Conservation (phyloP, 2,113 vertebrate genomes). For the Lepus europaeus region DNA sequence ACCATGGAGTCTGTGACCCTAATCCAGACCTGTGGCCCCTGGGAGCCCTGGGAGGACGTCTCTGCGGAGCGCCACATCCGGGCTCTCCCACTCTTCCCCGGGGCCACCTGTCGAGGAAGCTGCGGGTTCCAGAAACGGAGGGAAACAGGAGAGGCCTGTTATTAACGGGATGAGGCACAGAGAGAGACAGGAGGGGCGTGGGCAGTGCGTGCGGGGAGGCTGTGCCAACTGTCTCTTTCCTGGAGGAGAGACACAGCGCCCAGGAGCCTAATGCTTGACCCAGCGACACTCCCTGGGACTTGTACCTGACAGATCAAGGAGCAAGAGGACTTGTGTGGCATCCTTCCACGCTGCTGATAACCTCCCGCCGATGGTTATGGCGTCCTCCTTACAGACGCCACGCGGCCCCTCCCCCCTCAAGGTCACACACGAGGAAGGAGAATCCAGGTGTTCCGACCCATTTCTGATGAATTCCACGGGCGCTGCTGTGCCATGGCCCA, state of each 20-base stretch:
- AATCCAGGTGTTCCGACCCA: background rate
- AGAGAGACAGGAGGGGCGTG: background rate
- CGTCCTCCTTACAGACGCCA: background rate
- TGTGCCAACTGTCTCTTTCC: background rate
- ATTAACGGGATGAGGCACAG: background rate
- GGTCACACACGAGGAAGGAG: background rate
- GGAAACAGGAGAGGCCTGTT: background rate
- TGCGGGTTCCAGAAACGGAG: background rate
- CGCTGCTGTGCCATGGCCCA: background rate
- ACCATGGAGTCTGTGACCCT: background rate
- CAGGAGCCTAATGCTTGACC: background rate
- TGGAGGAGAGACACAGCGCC: background rate
- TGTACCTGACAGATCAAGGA: background rate
- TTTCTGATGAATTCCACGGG: background rate
- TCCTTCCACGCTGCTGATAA: too few relatives aligned
- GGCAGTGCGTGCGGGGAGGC: too few relatives aligned
- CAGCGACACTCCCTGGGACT: background rate
- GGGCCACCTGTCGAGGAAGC: background rate
- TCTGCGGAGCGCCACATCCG: background rate
- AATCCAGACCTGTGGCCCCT: rapidly evolving
- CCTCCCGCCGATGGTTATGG: background rate
- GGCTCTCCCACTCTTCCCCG: background rate
- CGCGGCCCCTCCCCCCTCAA: background rate
- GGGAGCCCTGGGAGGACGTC: background rate
- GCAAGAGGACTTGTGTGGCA: background rate